Evolutionary conservation across 2,888 invertebrate genomes (phyloP).

Genomic region (Argyresthia albistria): DNA sequence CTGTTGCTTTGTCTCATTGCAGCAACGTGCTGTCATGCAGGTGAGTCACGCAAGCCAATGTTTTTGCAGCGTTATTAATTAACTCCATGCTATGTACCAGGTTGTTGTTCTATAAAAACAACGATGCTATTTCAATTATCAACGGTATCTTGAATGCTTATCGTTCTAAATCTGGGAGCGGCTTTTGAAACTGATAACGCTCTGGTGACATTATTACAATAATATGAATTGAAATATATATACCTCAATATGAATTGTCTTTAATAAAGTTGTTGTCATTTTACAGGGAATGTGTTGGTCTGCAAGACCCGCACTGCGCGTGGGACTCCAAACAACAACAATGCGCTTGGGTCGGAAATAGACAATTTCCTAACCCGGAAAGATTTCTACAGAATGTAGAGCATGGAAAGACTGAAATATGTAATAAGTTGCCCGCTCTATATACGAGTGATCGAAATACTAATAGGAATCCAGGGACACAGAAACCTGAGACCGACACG

Average conservation of each 20-base stretch:
- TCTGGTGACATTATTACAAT: background rate
- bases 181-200: background rate
- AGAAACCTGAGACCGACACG: conserved; percentile 65
- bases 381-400: conserved; percentile 81
- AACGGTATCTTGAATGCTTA: background rate
- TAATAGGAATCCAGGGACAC: conserved; percentile 57
- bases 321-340: conserved; percentile 86
- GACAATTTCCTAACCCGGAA: conserved; percentile 74
- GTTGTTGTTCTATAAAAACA: background rate
- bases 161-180: background rate
- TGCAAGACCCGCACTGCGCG: conserved; percentile 98
- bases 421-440: conserved; percentile 62
- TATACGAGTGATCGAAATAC: conserved; percentile 48
- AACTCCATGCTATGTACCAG: background rate
- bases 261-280: conserved; percentile 20
- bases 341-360: conserved; percentile 69
- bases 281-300: conserved; percentile 86
- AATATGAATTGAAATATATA: background rate
- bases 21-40: conserved; percentile 75
- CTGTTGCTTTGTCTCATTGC: conserved; percentile 91
- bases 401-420: conserved; percentile 76
- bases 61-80: background rate
- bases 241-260: background rate
- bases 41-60: conserved; percentile 56
- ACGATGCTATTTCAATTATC: background rate